Conservation (phyloP, 1,140 invertebrate species). For the Diploscapter pachys region DNA sequence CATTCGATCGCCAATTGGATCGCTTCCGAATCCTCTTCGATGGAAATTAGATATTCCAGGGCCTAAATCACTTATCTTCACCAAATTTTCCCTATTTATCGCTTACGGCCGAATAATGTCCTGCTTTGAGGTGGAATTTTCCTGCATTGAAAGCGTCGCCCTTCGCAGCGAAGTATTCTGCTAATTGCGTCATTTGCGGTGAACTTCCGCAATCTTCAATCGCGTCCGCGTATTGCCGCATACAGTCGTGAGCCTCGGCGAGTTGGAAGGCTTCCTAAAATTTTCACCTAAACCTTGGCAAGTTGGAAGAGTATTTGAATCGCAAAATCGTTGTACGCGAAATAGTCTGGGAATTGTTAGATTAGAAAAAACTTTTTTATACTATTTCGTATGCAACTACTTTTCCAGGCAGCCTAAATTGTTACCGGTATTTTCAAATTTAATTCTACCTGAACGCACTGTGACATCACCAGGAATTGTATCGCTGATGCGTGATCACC, state of each 20-base stretch:
- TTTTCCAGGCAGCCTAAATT: no score
- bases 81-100: not conserved
- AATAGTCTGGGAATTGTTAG: no score
- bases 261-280: conserved; percentile 24
- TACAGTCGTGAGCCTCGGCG: conserved; percentile 14
- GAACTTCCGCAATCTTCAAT: conserved; percentile 33
- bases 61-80: conserved; percentile 65
- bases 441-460: conserved; percentile 69
- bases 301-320: no score
- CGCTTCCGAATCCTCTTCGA: conserved; percentile 68
- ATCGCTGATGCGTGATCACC: conserved; percentile 92
- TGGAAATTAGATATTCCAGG: conserved; percentile 75
- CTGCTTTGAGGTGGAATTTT: conserved; percentile 86
- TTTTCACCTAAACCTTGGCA: no score
- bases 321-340: no score
- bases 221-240: conserved; percentile 35
- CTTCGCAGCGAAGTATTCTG: conserved; percentile 33
- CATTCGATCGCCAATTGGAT: conserved; percentile 83
- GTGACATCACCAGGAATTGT: conserved; percentile 88
- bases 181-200: conserved; percentile 34
- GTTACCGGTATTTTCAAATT: no score
- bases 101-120: conserved; percentile 75
- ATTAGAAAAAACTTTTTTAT: no score
- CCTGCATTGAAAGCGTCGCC: conserved; percentile 71
- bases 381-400: no score